These are phyloP conservation scores for Iguana delicatissima DNA, from an alignment of 2,797 vertebrate genomes.

Conservation along the genomic window DNA sequence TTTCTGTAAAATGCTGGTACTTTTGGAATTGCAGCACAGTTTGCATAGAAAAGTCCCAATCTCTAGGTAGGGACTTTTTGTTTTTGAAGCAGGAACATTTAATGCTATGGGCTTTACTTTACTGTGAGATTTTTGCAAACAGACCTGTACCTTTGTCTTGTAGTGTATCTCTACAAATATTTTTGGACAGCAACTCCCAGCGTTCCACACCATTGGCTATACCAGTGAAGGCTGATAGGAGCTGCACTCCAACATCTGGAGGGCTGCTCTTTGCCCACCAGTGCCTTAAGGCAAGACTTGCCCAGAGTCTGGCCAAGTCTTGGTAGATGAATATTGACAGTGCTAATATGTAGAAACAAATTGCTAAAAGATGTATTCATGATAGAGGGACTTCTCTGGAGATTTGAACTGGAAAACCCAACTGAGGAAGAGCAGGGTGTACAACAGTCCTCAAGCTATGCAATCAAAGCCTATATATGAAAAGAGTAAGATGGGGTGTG, in stretches of 20 bases:
- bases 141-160: not conserved
- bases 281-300: not conserved
- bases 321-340: not conserved
- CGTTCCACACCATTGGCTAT: no score
- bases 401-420: not conserved
- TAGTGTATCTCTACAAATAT: no score
- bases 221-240: no score
- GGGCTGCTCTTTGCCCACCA: no score
- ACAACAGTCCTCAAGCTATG: no score
- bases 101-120: not conserved
- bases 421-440: no score
- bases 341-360: not conserved
- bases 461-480: no score
- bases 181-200: not conserved
- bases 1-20: not conserved
- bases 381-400: not conserved
- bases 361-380: not conserved
- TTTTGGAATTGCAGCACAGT: not conserved
- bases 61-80: not conserved
- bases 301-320: not conserved
- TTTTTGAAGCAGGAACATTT: not conserved
- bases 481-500: not conserved
- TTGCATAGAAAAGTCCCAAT: not conserved
- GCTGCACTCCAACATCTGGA: no score
- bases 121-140: not conserved